These are phyloP conservation scores for Lottia gigantea DNA, from an alignment of 2,888 invertebrate genomes.

Conservation along the genomic window DNA sequence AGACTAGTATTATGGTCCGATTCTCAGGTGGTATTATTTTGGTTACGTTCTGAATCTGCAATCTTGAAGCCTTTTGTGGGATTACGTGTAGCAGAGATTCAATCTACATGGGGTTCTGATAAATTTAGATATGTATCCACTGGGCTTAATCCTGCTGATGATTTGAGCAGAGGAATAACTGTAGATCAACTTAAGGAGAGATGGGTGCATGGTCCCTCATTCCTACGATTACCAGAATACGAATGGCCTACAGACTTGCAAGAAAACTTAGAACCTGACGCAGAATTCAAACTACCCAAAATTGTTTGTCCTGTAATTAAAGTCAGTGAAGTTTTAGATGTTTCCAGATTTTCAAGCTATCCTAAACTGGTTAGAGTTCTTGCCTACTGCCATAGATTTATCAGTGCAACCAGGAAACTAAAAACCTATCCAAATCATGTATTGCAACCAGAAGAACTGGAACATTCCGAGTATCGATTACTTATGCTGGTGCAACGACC, in stretches of 20 bases:
- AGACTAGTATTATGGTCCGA: conserved; percentile 9
- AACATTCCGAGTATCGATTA: conserved; percentile 8
- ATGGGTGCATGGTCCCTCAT: conserved; percentile 17
- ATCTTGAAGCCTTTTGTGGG: conserved; percentile 11
- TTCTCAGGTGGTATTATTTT: conserved; percentile 14
- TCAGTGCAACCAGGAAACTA: background rate
- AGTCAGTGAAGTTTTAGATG: conserved; percentile 7
- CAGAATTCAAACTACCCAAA: background rate
- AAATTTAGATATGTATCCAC: conserved; percentile 19
- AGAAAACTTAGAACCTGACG: background rate
- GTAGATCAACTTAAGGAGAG: conserved; percentile 11
- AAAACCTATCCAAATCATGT: background rate
- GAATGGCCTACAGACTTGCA: background rate
- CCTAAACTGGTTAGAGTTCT: conserved; percentile 15
- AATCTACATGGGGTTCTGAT: conserved; percentile 1
- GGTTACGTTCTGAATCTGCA: conserved; percentile 19
- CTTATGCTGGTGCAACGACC: conserved; percentile 3
- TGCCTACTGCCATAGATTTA: conserved; percentile 17
- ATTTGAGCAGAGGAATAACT: conserved; percentile 19
- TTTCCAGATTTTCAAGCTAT: conserved; percentile 11
- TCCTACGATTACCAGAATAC: conserved; percentile 11
- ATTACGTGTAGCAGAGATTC: conserved; percentile 17
- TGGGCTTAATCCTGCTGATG: conserved; percentile 19
- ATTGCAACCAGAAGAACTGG: background rate
- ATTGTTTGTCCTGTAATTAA: background rate